phyloP scores from a whole-genome alignment of 2,797 vertebrate species.

The Zonotrichia albicollis region DNA sequence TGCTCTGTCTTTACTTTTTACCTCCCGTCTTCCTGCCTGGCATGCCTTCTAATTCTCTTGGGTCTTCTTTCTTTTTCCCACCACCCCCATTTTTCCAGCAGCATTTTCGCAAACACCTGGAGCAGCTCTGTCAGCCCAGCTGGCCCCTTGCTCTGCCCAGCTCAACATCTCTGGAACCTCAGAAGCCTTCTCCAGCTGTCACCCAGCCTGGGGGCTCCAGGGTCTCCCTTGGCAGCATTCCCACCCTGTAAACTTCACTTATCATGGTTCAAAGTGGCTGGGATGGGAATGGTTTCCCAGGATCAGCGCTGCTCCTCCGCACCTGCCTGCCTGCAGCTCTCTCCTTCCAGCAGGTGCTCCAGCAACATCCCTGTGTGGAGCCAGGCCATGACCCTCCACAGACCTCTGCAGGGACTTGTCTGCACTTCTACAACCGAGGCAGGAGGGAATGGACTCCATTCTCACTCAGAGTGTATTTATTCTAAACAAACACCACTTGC shows the following conservation, averaged over 20 bases:
- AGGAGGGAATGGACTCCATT: neutral
- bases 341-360: neutral
- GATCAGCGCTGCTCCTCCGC: neutral
- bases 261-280: rapidly evolving
- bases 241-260: neutral
- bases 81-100: rapidly evolving
- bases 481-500: conserved; percentile 30
- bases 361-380: neutral
- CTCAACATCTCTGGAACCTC: rapidly evolving
- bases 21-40: neutral
- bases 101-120: rapidly evolving
- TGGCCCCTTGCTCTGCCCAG: rapidly evolving
- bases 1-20: neutral
- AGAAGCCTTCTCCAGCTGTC: neutral
- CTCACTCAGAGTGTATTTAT: conserved; percentile 28
- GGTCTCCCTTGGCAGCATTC: neutral
- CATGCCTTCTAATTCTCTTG: neutral
- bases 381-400: neutral
- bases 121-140: neutral
- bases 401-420: neutral
- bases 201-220: rapidly evolving
- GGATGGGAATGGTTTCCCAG: neutral
- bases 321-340: neutral
- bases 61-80: neutral
- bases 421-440: neutral